Conservation (phyloP, 2,888 invertebrate species). For the Margaritifera margaritifera region DNA sequence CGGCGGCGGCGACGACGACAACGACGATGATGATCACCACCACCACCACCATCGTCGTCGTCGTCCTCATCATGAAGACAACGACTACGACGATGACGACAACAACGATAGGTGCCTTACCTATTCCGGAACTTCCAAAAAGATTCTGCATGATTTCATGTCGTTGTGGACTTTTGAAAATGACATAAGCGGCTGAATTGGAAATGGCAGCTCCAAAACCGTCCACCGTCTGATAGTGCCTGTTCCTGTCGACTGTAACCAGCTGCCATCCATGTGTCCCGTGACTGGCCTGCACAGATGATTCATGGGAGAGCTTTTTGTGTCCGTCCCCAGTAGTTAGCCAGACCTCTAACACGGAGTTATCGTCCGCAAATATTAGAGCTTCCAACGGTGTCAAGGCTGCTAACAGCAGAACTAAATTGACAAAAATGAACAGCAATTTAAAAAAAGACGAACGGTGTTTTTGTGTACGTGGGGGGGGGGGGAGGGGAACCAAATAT, state of each 20-base stretch:
- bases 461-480: too few relatives aligned
- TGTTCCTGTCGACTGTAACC: conserved; percentile 35
- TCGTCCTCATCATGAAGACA: background rate
- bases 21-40: too few relatives aligned
- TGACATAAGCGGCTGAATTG: conserved; percentile 44
- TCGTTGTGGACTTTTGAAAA: conserved; percentile 39
- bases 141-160: conserved; percentile 40
- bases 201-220: conserved; percentile 47
- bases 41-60: too few relatives aligned
- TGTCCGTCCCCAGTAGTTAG: conserved; percentile 37
- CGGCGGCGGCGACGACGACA: too few relatives aligned
- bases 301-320: conserved; percentile 23
- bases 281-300: conserved; percentile 11
- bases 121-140: conserved; percentile 37
- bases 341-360: conserved; percentile 20
- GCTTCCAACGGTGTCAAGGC: too few relatives aligned
- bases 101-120: conserved; percentile 8
- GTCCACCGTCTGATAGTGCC: conserved; percentile 33
- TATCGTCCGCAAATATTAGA: too few relatives aligned
- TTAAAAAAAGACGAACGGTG: too few relatives aligned
- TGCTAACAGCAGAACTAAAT: too few relatives aligned
- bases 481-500: too few relatives aligned
- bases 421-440: too few relatives aligned
- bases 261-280: conserved; percentile 18
- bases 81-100: background rate